Percentiles rank a stretch among this genome's conserved stretches.
phyloP scores from a whole-genome alignment of 2,888 invertebrate genomes.

The Tolmerus cingulatus region DNA sequence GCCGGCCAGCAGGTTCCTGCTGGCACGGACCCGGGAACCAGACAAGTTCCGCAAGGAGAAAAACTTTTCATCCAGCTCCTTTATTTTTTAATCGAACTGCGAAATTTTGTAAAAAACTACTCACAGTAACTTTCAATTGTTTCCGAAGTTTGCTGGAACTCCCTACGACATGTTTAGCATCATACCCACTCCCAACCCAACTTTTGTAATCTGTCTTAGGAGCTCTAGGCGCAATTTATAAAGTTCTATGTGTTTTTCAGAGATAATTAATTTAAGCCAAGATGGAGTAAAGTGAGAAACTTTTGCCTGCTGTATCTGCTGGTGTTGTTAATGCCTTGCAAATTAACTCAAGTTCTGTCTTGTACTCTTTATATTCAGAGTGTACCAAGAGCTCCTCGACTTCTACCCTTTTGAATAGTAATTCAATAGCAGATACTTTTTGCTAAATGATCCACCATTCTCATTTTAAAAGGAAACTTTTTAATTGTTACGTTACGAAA shows the following conservation, averaged over 20 bases:
- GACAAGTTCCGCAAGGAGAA: neutral
- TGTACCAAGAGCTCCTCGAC: neutral
- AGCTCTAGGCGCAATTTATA: constrained; percentile 23
- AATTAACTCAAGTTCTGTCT: neutral
- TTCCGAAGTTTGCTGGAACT: constrained; percentile 20
- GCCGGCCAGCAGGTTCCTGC: neutral
- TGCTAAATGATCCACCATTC: neutral
- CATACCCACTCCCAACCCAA: neutral
- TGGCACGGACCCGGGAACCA: neutral
- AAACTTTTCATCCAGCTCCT: neutral
- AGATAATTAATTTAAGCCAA: constrained; percentile 20
- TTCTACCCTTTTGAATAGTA: neutral
- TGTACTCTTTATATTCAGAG: neutral
- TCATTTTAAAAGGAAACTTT: neutral
- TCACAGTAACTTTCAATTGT: constrained; percentile 36
- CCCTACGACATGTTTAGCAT: constrained; percentile 21
- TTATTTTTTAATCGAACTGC: constrained; percentile 19
- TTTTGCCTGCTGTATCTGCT: neutral
- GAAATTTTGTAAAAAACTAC: constrained; percentile 29
- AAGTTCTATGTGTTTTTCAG: constrained; percentile 17
- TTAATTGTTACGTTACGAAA: neutral
- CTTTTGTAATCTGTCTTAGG: constrained; percentile 28
- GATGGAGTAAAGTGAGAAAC: neutral
- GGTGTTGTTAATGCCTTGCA: neutral
- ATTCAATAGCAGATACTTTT: neutral